Base-by-base conservation (phyloP, 2,888 invertebrate species). In the Platerodrilus igneus region DNA sequence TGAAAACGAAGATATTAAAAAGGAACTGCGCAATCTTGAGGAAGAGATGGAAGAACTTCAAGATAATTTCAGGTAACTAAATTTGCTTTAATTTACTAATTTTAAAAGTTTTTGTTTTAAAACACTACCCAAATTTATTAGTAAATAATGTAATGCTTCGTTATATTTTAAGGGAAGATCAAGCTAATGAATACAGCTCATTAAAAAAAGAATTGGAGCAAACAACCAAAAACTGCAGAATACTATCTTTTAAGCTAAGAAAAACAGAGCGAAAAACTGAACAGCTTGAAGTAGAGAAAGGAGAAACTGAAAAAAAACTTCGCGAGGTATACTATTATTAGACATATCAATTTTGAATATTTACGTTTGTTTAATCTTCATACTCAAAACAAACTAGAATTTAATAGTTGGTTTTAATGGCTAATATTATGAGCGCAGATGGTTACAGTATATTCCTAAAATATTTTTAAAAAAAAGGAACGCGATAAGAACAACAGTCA, bases 21-120 rank as follows among this genome's bases (percentile, higher is more conserved):
- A 88, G 53, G 96, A 97, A 67, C 77, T 96, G 35, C 74, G 86
- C 19, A 93, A 94, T 59, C 76, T 97, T 59, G 95, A 95, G 63
- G 88, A 92, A 49, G 99, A 99, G 72, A 94, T 99, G 70, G 97
- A 99, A 62, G 99, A 99, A 70, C 86, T 99, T 83, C 96, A 97
- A 66, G 97, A 97, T 63, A 91, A 88, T 63, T 93, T 92, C 67
- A 80, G 86, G 75, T 82, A 36, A 14, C 4, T 16, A 15, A n/a
- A 23, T n/a, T n/a, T n/a, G n/a, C n/a, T n/a, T 19, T 6, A 23
- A 11, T 14, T 8, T 6, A 17, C 8, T 18, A 6, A 25, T 33
- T 32, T 29, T 21, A 10, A 9, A 8, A 21, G n/a, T 5, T 28
- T 17, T 8, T 9, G 7, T 10, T 5, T n/a, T 16, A 27, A n/a